Evolutionary conservation across 2,888 invertebrate genomes (phyloP).

Genomic region (Teleogryllus oceanicus): DNA sequence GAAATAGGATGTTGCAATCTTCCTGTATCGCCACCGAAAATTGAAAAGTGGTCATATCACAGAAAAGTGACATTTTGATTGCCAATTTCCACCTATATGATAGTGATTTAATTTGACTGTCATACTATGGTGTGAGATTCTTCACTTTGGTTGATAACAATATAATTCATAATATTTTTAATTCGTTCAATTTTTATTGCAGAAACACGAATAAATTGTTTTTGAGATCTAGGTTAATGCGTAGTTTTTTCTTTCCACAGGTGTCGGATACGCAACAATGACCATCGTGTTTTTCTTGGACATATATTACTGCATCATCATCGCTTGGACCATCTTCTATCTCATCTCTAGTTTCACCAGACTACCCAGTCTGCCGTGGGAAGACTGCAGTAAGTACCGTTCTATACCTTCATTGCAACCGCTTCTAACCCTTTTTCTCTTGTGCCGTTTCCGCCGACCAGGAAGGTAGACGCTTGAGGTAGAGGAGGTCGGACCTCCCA

Average conservation of each 20-base stretch:
- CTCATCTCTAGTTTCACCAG: constrained; percentile 58
- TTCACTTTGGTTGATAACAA: too few species aligned
- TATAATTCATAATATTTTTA: too few species aligned
- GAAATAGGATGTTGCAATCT: too few species aligned
- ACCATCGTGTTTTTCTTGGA: constrained; percentile 73
- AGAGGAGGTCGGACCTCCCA: background rate
- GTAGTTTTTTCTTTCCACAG: constrained; percentile 45
- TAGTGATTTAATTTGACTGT: too few species aligned
- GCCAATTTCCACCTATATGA: too few species aligned
- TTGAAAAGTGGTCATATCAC: too few species aligned
- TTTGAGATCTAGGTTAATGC: background rate
- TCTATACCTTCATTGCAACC: background rate
- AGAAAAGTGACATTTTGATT: too few species aligned
- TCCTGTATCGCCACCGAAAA: too few species aligned
- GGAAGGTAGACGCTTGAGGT: background rate
- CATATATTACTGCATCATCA: constrained; percentile 72
- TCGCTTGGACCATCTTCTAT: constrained; percentile 71
- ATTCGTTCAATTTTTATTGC: too few species aligned
- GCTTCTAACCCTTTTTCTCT: background rate
- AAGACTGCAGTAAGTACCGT: constrained; percentile 54
- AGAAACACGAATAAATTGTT: background rate
- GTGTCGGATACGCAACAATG: constrained; percentile 73
- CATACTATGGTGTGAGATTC: too few species aligned
- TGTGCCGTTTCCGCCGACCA: background rate
- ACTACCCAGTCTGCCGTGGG: constrained; percentile 62